Evolutionary conservation across 2,888 invertebrate species (phyloP), one percentile per base, ranked within the genome.

Genomic region (Formica aserva): DNA sequence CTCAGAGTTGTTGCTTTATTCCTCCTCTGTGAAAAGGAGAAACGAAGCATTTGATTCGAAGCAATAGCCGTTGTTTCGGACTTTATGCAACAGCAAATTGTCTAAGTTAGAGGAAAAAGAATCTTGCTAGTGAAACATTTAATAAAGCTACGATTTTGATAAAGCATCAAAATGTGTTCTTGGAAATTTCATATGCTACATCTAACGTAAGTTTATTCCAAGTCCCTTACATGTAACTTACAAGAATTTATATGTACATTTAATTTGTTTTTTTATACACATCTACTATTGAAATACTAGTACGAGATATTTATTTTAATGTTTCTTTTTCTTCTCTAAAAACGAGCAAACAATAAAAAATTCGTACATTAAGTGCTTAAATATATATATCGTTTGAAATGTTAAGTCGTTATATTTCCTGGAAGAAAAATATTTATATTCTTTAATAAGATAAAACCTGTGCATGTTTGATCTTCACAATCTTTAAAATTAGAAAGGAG

Each of bases 1-100:
- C 89, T 89, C 88, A 82, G 66, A 84, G 65, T 83, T 66, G 57
- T 82, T 83, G 84, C 62, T 74, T 71, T 87, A 81, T 87, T 63
- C 29, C 60, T 75, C 29, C 55, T 82, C 55, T 26, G 13, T 45
- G 6, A 48, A 57, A 60, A 29, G 55, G 67, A 35, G 63, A 69
- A 83, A 60, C 77, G 13, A 77, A 85, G 77, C 66, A 65, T 69
- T 75, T 63, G 76, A 48, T 87, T 77, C 29, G 57, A 75, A 78
- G 66, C 52, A 72, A 76, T 81, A 57, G 52, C 22, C 74, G 22
- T 35, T 69, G 81, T 60, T 76, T 6, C 52, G n/a, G 22, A 4
- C 15, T 45, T 65, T 29, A 32, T 8, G 29, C 52, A 48, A 67
- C 67, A 57, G 29, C 67, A 66, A 26, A 48, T 26, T 72, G 67